Conservation (phyloP, 2,888 invertebrate genomes). For the Epinotia brunnichana region DNA sequence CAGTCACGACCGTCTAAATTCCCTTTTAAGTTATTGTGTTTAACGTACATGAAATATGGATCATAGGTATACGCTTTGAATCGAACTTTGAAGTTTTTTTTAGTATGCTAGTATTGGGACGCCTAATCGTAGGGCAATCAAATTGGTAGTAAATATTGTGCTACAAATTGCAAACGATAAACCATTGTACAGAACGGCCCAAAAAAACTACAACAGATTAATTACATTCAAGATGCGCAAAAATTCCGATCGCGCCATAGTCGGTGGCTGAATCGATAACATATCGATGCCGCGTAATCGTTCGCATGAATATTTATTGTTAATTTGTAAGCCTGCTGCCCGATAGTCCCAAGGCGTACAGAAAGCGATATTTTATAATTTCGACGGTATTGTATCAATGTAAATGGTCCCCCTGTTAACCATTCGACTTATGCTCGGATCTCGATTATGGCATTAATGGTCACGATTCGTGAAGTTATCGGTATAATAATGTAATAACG, state of each 20-base stretch:
- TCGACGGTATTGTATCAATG: slow-evolving; percentile 70
- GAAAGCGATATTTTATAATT: slow-evolving; percentile 71
- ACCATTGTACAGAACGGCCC: neutral
- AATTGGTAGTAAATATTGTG: slow-evolving; percentile 4
- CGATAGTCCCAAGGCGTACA: slow-evolving; percentile 71
- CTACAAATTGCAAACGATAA: slow-evolving; percentile 32
- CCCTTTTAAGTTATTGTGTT: too few species aligned
- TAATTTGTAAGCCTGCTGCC: slow-evolving; percentile 76
- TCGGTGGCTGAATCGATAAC: slow-evolving; percentile 57
- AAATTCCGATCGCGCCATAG: slow-evolving; percentile 55
- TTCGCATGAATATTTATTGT: slow-evolving; percentile 79
- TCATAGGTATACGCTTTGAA: neutral
- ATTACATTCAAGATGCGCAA: slow-evolving; percentile 51
- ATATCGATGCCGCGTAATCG: slow-evolving; percentile 61
- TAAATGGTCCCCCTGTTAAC: slow-evolving; percentile 64
- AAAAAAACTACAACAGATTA: slow-evolving; percentile 32
- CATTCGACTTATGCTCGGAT: slow-evolving; percentile 60
- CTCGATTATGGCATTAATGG: slow-evolving; percentile 55
- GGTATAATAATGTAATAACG: slow-evolving; percentile 25
- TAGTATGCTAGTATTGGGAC: neutral
- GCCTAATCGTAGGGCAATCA: slow-evolving; percentile 11
- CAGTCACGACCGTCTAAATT: neutral
- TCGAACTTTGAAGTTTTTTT: too few species aligned
- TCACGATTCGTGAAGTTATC: slow-evolving; percentile 54
- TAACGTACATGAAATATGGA: neutral